Base-by-base conservation (phyloP, 2,888 invertebrate genomes). In the Rapana venosa region DNA sequence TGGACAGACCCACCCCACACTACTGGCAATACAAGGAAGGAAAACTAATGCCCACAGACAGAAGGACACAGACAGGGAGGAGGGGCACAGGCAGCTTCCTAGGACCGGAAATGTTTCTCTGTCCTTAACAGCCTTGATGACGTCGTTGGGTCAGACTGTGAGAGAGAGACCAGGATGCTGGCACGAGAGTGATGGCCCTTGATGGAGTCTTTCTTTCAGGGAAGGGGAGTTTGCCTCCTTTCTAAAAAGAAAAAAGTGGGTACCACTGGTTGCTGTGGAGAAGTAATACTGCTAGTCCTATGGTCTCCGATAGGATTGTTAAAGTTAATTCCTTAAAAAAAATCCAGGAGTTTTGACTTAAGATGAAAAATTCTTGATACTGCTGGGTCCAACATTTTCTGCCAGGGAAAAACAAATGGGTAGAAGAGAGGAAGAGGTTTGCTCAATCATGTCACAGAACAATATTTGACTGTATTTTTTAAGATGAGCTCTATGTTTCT, bases 71-170 rank as follows among this genome's bases (percentile, higher is more conserved):
- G 81, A 15, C 35, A 85, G 47, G 77, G 30, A 58, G 85, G 85
- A 26, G 83, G 17, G 81, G 81, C 11, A n/a, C 85, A 74, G 56
- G 36, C 61, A n/a, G 35, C 88, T 86, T 88, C 88, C 85, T 58
- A 58, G 61, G 20, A 35, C 85, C 86, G 86, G 70, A 84, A 77
- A 74, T 79, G 77, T 77, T 74, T 30, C 66, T 36, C 88, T 77
- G 83, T 79, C 84, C 66, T 77, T 84, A 85, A 84, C 88, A 74
- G 85, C 22, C 85, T 85, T 56, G 84, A 47, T 89, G 85, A 74
- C 89, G 85, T 89, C 58, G 89, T 89, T 85, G 85, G 83, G 89
- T 89, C 89, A 70, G 84, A 56, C 70, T 56, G 47, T 47, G 85
- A 89, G 30, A 26, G 61, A 87, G n/a, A 32, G 35, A 66, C 11